These are phyloP conservation scores for Halcyon leucocephala DNA, from an alignment of 2,797 vertebrate genomes.

Conservation along the genomic window DNA sequence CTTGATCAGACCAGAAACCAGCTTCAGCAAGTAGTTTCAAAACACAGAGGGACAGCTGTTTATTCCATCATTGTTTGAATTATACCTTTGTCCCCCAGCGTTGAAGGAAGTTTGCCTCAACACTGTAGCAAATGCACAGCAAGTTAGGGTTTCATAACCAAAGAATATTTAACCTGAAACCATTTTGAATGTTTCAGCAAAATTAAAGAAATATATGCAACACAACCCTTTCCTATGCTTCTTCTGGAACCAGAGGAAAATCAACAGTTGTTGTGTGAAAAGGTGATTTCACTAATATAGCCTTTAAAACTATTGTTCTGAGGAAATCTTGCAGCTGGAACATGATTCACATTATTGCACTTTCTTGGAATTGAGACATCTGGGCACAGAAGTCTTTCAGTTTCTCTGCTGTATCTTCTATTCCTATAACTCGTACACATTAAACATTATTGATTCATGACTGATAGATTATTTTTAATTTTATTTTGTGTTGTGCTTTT, in stretches of 20 bases:
- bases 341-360: accelerated
- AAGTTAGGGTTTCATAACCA: neutral
- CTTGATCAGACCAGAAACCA: neutral
- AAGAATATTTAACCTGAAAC: neutral
- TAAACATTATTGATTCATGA: neutral
- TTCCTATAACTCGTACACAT: neutral
- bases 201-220: neutral
- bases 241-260: neutral
- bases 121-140: neutral
- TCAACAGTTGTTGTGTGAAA: neutral
- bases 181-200: neutral
- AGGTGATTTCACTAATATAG: neutral
- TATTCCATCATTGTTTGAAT: neutral
- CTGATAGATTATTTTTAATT: neutral
- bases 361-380: neutral
- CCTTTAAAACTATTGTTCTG: neutral
- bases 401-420: neutral
- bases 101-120: neutral
- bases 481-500: neutral
- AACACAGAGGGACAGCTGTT: neutral
- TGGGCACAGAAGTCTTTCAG: neutral
- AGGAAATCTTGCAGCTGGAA: neutral
- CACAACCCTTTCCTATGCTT: neutral
- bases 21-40: neutral
- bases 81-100: neutral